A percentile compares a stretch with the other conserved stretches of the same genome.
Conservation (phyloP, 2,888 invertebrate genomes). For the Drosophila borborema region DNA sequence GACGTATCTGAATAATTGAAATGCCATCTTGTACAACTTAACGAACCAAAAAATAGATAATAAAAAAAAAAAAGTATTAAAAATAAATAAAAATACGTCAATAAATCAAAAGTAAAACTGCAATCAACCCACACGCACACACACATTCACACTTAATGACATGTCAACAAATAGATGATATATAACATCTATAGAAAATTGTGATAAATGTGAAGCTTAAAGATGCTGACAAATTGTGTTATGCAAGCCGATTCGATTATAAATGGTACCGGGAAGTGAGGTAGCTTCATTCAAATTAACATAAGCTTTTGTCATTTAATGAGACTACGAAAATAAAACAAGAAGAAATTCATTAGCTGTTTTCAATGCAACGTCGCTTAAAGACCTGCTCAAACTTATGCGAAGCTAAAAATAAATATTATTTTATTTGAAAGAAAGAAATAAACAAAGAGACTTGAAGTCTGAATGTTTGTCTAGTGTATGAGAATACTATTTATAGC, state of each 20-base stretch:
- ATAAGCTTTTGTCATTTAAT: conserved; percentile 29
- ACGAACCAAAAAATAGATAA: conserved; percentile 37
- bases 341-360: neutral
- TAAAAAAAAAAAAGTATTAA: conserved; percentile 9
- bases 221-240: conserved; percentile 49
- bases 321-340: conserved; percentile 6
- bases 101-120: conserved; percentile 51
- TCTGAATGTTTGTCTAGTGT: neutral
- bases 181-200: conserved; percentile 2
- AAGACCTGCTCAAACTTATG: neutral
- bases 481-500: neutral
- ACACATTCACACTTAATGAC: conserved; percentile 35
- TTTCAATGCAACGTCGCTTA: neutral
- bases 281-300: conserved; percentile 30
- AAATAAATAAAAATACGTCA: conserved; percentile 27
- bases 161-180: conserved; percentile 8
- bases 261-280: conserved; percentile 14
- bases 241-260: conserved; percentile 34
- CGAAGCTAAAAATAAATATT: neutral
- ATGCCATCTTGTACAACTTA: conserved; percentile 50
- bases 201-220: conserved; percentile 19
- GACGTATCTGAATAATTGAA: conserved; percentile 63
- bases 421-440: neutral
- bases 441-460: neutral
- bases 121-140: conserved; percentile 1